Percentiles rank a stretch among this genome's conserved stretches.
These are phyloP conservation scores for Masticophis lateralis DNA, from an alignment of 2,797 vertebrate species.

Conservation along the genomic window DNA sequence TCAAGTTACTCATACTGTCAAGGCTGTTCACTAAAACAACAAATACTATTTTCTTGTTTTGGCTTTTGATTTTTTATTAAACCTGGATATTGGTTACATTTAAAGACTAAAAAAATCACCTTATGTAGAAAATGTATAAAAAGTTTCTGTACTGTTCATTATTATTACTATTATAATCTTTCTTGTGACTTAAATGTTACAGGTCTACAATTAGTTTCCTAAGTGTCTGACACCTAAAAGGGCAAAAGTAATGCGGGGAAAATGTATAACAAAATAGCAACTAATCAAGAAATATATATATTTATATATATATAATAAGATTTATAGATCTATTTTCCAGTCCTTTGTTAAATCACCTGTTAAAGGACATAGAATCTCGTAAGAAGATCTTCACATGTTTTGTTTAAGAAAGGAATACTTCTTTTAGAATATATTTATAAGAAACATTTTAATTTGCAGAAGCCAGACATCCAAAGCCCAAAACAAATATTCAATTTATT, in stretches of 20 bases:
- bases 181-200: neutral
- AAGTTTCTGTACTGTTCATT: neutral
- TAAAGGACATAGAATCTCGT: neutral
- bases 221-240: slow-evolving; percentile 38
- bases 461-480: neutral
- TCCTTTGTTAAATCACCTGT: neutral
- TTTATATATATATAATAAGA: neutral
- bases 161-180: slow-evolving; percentile 15
- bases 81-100: slow-evolving; percentile 20
- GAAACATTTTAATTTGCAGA: slow-evolving; percentile 13
- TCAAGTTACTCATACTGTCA: slow-evolving; percentile 26
- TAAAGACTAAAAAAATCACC: slow-evolving; percentile 33
- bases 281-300: slow-evolving; percentile 7
- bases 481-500: slow-evolving; percentile 20
- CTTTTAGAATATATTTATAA: slow-evolving; percentile 9
- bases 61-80: slow-evolving; percentile 27
- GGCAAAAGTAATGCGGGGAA: slow-evolving; percentile 31
- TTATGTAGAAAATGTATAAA: slow-evolving; percentile 21
- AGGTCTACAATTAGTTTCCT: neutral
- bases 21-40: neutral
- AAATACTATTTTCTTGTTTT: neutral
- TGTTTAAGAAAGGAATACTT: neutral
- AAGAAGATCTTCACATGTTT: neutral
- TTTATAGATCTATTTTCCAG: neutral
- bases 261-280: slow-evolving; percentile 15